Conservation (phyloP, 2,888 invertebrate genomes). For the Chloromyia formosa region DNA sequence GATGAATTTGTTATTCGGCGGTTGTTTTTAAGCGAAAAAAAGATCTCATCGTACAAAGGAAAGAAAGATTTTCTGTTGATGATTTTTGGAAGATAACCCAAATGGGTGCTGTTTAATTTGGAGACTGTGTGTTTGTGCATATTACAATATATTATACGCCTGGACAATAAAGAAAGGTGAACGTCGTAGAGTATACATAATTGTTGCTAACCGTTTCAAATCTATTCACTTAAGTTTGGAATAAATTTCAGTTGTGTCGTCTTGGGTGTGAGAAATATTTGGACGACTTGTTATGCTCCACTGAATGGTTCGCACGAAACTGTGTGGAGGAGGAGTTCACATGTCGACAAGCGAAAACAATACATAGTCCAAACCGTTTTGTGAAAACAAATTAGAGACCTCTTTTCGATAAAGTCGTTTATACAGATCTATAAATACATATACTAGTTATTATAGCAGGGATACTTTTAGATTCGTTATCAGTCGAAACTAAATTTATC, state of each 20-base stretch:
- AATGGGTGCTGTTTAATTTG: conserved; percentile 7
- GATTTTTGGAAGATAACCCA: background rate
- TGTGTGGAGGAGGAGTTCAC: too few relatives aligned
- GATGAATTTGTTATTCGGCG: background rate
- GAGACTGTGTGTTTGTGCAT: background rate
- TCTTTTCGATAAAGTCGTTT: too few relatives aligned
- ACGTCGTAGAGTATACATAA: background rate
- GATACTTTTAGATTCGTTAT: too few relatives aligned
- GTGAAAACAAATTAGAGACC: too few relatives aligned
- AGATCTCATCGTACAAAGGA: background rate
- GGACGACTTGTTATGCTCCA: background rate
- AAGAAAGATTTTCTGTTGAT: background rate
- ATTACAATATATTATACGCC: background rate
- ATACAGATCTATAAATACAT: too few relatives aligned
- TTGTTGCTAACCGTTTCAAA: conserved; percentile 3
- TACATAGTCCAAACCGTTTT: too few relatives aligned
- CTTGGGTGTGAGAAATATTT: background rate
- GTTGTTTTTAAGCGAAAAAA: background rate
- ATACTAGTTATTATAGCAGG: too few relatives aligned
- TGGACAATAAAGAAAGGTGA: background rate
- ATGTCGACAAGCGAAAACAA: too few relatives aligned
- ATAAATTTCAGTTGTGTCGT: background rate
- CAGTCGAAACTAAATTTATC: too few relatives aligned
- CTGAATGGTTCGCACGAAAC: background rate
- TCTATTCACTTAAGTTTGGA: conserved; percentile 3